A percentile compares a stretch with the other conserved stretches of the same genome.
Evolutionary conservation across 1,140 invertebrate genomes (phyloP).

Genomic region (Dufourea novaeangliae): DNA sequence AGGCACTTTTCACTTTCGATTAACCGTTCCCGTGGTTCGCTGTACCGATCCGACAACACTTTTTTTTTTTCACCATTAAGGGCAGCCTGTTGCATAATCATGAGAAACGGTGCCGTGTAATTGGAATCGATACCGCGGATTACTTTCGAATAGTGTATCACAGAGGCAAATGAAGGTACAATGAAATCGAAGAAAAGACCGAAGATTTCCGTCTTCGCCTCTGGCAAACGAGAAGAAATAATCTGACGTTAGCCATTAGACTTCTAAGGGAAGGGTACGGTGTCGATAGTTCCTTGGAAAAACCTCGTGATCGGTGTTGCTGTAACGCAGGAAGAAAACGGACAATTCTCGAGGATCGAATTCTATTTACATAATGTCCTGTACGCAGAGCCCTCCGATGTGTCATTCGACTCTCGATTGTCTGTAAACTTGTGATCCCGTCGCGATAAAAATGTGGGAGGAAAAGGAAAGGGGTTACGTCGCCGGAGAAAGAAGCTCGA

Average conservation of each 20-base stretch:
- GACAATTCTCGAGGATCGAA: neutral
- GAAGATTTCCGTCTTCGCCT: no score
- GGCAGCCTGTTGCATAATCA: neutral
- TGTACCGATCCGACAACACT: neutral
- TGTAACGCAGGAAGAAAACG: neutral
- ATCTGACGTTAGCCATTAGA: no score
- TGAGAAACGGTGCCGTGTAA: neutral
- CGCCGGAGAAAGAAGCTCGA: conserved; percentile 4
- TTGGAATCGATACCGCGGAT: neutral
- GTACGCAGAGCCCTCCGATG: neutral
- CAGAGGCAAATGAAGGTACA: no score
- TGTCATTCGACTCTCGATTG: neutral
- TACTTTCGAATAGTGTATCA: no score
- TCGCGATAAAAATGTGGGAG: neutral
- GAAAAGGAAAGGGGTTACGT: neutral
- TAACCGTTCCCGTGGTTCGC: neutral
- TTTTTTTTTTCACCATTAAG: neutral
- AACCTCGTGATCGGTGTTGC: neutral
- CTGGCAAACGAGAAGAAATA: neutral
- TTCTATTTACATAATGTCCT: neutral
- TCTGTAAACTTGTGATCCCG: neutral
- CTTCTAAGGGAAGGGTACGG: no score
- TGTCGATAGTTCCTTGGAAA: no score
- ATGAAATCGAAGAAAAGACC: no score
- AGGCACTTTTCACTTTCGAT: conserved; percentile 11